Conservation (phyloP, 2,888 invertebrate genomes). For the Punctoribates punctum region DNA sequence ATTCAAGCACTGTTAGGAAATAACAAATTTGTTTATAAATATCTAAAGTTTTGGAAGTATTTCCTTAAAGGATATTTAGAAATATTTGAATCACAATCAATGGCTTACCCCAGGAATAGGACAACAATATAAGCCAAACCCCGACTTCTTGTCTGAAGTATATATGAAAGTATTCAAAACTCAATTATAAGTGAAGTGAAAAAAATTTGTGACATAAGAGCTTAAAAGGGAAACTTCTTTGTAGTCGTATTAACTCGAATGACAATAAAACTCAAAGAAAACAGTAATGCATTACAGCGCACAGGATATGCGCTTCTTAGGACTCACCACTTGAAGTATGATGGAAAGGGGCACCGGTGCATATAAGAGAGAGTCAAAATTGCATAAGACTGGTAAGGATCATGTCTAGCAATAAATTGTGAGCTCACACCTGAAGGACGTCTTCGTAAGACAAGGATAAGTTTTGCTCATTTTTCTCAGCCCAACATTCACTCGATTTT, state of each 20-base stretch:
- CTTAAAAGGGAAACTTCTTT: neutral
- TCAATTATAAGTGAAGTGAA: too few relatives aligned
- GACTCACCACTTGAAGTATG: neutral
- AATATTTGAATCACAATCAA: too few relatives aligned
- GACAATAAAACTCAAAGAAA: neutral
- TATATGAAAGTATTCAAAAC: too few relatives aligned
- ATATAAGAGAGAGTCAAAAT: neutral
- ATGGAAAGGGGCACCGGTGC: neutral
- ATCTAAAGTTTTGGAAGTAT: too few relatives aligned
- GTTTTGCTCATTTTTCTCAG: neutral
- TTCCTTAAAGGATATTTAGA: too few relatives aligned
- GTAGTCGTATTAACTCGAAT: slow-evolving; percentile 2
- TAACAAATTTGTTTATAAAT: too few relatives aligned
- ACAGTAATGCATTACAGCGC: neutral
- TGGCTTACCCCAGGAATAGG: too few relatives aligned
- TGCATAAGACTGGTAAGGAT: neutral
- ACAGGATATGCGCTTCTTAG: slow-evolving; percentile 25
- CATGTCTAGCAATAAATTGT: neutral
- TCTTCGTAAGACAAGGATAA: slow-evolving; percentile 23
- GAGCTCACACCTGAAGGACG: slow-evolving; percentile 22
- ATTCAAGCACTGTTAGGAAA: too few relatives aligned
- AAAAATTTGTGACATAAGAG: too few relatives aligned
- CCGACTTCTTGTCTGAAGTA: too few relatives aligned
- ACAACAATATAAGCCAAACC: too few relatives aligned
- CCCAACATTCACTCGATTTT: neutral